Base-by-base conservation (phyloP, 2,113 vertebrate genomes). In the Neoarius graeffei region DNA sequence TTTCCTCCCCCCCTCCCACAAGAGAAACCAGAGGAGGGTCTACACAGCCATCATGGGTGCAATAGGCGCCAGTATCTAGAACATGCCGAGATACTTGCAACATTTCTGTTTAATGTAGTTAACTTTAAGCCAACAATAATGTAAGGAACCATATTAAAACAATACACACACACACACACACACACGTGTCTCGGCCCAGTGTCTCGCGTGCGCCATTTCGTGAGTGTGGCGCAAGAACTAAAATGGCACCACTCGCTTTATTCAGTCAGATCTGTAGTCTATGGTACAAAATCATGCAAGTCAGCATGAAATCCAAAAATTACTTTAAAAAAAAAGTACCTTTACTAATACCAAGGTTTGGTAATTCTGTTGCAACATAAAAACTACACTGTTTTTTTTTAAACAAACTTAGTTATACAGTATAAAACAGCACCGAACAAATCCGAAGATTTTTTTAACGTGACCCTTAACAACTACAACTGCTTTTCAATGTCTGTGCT, bases 151-250 rank as follows among this genome's bases (percentile, higher is more conserved):
- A 52, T 86, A 52, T 69, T 69, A 30, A 30, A 87, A 85, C 48
- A 10, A 77, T 20, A 23, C 30, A 50, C 35, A 52, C 57, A 30
- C 60, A 77, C 14, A 23, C 30, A 50, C 35, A 35, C 48, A 30
- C 60, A n/a, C n/a, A n/a, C n/a, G n/a, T n/a, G 67, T 71, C 59
- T 74, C 73, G 59, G 15, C 86, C 76, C 50, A 23, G 60, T 9
- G n/a, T 77, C 48, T 74, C 60, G 7, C 59, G 69, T n/a, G 83
- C 89, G 87, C 87, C 87, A 89, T 87, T 89, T 88, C 88, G 73
- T 42, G 71, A 74, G 56, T 77, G 77, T 67, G 35, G 83, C 59
- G 71, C 60, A 20, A 54, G 52, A 88, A 66, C 69, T 35, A 85
- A 90, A 87, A 90, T 90, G 89, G 76, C 82, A 50, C 82, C 50